phyloP scores from a whole-genome alignment of 2,113 vertebrate species.

The Ophiodon elongatus region DNA sequence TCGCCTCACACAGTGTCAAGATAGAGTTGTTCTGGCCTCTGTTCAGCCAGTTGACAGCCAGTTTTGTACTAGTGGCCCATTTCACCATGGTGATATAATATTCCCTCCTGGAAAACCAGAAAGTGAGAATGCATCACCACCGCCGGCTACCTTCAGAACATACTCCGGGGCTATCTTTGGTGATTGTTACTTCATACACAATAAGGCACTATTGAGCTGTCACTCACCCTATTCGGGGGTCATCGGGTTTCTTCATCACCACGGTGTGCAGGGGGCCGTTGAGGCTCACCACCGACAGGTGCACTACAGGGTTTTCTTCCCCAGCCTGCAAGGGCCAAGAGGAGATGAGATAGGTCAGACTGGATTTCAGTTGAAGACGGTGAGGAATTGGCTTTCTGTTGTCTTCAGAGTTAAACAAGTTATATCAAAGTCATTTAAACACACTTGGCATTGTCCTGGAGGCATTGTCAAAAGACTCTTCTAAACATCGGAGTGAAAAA shows the following conservation, averaged over 20 bases:
- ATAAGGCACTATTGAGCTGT: background rate
- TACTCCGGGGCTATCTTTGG: background rate
- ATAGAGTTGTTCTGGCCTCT: conserved; percentile 97
- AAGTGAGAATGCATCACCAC: conserved; percentile 4
- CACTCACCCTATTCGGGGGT: conserved; percentile 93
- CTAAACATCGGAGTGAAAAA: background rate
- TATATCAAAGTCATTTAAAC: background rate
- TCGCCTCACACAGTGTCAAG: conserved; percentile 95
- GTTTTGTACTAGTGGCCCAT: conserved; percentile 97
- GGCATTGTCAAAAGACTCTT: background rate
- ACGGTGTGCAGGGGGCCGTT: conserved; percentile 94
- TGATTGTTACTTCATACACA: conserved; percentile 7
- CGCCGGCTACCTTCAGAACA: background rate
- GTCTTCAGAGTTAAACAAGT: background rate
- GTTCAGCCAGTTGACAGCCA: conserved; percentile 98
- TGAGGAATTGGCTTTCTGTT: background rate
- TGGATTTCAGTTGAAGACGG: conserved; percentile 14
- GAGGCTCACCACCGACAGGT: conserved; percentile 93
- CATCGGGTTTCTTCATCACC: conserved; percentile 93
- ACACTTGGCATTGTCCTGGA: background rate
- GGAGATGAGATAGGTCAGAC: conserved; percentile 35
- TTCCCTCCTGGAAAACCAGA: conserved; percentile 84
- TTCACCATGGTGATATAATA: conserved; percentile 98
- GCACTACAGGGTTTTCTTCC: conserved; percentile 92
- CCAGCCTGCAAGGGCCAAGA: conserved; percentile 85